Percentiles rank a stretch among this genome's conserved stretches.
Evolutionary conservation across 2,797 vertebrate species (phyloP).

Genomic region (Siniperca undulata): DNA sequence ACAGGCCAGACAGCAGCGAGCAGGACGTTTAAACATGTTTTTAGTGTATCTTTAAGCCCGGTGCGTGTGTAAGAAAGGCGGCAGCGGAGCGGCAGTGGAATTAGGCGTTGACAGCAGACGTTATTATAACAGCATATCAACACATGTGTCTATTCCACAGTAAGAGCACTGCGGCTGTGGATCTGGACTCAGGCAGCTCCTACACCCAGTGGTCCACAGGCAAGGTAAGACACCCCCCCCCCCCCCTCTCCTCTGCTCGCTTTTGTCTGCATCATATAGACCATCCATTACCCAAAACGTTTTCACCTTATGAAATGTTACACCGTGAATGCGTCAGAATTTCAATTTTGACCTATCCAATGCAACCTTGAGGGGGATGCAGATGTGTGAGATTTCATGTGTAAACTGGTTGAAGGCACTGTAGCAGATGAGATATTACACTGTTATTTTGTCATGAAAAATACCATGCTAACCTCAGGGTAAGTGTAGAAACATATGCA

Average conservation of each 20-base stretch:
- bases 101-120: conserved; percentile 32
- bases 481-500: background rate
- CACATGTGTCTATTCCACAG: conserved; percentile 52
- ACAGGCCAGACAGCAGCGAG: background rate
- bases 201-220: conserved; percentile 50
- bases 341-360: conserved; percentile 27
- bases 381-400: conserved; percentile 45
- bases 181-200: conserved; percentile 59
- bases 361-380: conserved; percentile 66
- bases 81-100: background rate
- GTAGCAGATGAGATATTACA: background rate
- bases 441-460: background rate
- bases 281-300: background rate
- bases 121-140: conserved; percentile 18
- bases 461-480: too few relatives aligned
- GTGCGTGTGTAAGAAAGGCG: background rate
- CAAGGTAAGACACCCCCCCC: conserved; percentile 54
- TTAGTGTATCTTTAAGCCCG: background rate
- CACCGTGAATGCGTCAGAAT: conserved; percentile 39
- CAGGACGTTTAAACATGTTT: conserved; percentile 26
- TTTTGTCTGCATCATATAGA: background rate
- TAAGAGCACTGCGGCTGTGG: conserved; percentile 70
- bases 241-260: background rate
- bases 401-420: background rate
- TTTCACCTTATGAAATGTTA: background rate